Evolutionary conservation across 2,113 vertebrate genomes (phyloP).

Genomic region (Pseudorhombus dupliciocellatus): DNA sequence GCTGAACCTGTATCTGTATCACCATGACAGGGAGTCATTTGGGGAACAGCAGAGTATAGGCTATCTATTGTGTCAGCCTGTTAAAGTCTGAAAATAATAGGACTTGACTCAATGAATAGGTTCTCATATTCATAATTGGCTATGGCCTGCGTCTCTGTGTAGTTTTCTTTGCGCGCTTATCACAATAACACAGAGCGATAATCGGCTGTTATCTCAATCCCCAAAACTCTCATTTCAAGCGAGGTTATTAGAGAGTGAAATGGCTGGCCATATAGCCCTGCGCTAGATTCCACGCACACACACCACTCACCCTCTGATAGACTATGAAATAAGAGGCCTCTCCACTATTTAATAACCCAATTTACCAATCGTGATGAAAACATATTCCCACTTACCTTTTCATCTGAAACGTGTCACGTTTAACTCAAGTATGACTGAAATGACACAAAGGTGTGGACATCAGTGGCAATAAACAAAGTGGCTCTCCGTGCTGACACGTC

Average conservation of each 20-base stretch:
- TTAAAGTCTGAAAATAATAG: constrained; percentile 64
- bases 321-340: constrained; percentile 63
- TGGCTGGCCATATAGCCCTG: constrained; percentile 59
- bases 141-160: constrained; percentile 61
- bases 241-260: constrained; percentile 74
- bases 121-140: constrained; percentile 75
- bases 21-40: constrained; percentile 72
- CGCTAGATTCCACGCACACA: constrained; percentile 42
- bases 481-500: constrained; percentile 41
- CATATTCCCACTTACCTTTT: constrained; percentile 68
- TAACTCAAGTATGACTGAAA: constrained; percentile 54
- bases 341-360: constrained; percentile 71
- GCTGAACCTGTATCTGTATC: constrained; percentile 66
- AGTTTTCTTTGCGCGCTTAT: constrained; percentile 72
- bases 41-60: constrained; percentile 66
- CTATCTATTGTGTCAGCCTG: constrained; percentile 70
- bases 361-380: constrained; percentile 68
- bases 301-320: constrained; percentile 38
- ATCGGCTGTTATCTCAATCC: constrained; percentile 74
- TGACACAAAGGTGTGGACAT: constrained; percentile 29
- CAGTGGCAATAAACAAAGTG: constrained; percentile 33
- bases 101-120: constrained; percentile 64
- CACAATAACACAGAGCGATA: constrained; percentile 73
- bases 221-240: constrained; percentile 73
- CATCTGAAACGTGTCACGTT: constrained; percentile 55